These are phyloP conservation scores for Brachystomella parvula DNA, from an alignment of 1,140 invertebrate genomes.

Conservation along the genomic window DNA sequence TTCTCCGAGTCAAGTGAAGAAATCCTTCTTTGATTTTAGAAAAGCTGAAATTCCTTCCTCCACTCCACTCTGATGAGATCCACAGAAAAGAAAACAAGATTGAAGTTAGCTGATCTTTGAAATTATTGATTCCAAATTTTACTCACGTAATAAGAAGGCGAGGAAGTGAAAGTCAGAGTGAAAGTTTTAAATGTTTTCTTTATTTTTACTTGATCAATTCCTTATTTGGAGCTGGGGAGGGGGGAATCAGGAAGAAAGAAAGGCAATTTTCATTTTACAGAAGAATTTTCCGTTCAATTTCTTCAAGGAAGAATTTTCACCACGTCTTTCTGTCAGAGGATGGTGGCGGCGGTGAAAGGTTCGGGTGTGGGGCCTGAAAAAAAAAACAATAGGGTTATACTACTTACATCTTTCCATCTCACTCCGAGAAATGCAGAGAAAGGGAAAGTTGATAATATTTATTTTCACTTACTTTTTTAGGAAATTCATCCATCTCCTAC, in stretches of 20 bases:
- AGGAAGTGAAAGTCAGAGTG: not conserved
- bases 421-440: not conserved
- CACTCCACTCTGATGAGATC: no score
- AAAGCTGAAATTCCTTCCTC: not conserved
- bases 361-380: not conserved
- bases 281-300: conserved; percentile 11
- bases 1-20: no score
- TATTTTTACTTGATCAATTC: not conserved
- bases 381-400: not conserved
- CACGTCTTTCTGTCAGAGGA: no score
- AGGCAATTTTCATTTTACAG: not conserved
- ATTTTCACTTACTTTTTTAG: conserved; percentile 9
- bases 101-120: not conserved
- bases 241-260: not conserved
- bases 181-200: not conserved
- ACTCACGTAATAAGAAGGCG: no score
- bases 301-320: not conserved
- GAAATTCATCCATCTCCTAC: conserved; percentile 5
- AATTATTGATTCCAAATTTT: not conserved
- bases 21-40: not conserved
- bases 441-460: conserved; percentile 8
- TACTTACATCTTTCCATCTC: no score
- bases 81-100: not conserved
- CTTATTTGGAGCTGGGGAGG: not conserved
- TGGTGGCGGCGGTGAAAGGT: not conserved